These are phyloP conservation scores for Nymphalis polychloros DNA, from an alignment of 2,888 invertebrate genomes.

Conservation along the genomic window DNA sequence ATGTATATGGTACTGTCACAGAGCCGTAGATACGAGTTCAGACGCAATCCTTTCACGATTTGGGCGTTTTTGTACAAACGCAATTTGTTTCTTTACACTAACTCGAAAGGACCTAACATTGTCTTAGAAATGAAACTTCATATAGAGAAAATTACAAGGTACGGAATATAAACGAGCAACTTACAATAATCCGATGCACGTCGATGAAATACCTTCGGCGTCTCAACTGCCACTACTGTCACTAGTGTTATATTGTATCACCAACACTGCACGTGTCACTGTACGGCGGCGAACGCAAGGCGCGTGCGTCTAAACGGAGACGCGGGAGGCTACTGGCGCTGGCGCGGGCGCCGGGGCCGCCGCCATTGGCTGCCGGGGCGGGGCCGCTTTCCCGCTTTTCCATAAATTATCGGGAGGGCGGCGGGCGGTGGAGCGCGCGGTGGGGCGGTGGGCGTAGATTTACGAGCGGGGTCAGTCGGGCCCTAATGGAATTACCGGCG, in stretches of 20 bases:
- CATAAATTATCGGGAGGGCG: slow-evolving; percentile 36
- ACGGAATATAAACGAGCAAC: neutral
- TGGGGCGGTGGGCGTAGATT: slow-evolving; percentile 53
- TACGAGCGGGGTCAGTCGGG: slow-evolving; percentile 60
- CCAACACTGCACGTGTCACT: slow-evolving; percentile 31
- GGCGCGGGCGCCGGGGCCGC: slow-evolving; percentile 37
- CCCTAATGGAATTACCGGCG: slow-evolving; percentile 69
- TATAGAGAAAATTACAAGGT: too few species aligned
- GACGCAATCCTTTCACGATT: too few species aligned
- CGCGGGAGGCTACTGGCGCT: slow-evolving; percentile 44
- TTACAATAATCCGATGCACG: neutral
- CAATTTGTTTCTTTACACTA: too few species aligned
- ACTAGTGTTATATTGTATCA: slow-evolving; percentile 35
- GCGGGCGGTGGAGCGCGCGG: slow-evolving; percentile 43
- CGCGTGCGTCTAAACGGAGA: slow-evolving; percentile 39
- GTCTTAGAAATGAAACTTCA: neutral
- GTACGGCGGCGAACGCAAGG: slow-evolving; percentile 3
- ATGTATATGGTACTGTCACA: too few species aligned
- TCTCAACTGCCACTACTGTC: slow-evolving; percentile 32
- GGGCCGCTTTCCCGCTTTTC: slow-evolving; percentile 38
- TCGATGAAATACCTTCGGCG: neutral
- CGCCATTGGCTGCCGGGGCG: slow-evolving; percentile 38
- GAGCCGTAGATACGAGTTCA: too few species aligned
- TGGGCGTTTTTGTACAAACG: too few species aligned
- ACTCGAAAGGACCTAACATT: too few species aligned